These are phyloP conservation scores for Drosophila prosaltans DNA, from an alignment of 1,140 invertebrate species.

Conservation along the genomic window DNA sequence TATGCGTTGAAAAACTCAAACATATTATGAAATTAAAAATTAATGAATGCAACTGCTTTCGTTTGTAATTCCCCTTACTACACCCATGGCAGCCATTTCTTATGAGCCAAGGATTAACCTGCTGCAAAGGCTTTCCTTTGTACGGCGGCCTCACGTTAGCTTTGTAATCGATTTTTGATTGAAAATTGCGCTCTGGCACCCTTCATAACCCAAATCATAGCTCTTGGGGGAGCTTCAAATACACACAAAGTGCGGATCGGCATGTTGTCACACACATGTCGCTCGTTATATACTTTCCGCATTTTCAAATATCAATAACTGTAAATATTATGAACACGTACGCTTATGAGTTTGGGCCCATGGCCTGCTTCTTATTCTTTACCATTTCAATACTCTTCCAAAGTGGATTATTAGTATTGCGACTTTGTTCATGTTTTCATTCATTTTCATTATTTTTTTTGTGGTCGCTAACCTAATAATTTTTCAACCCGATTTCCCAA, in stretches of 20 bases:
- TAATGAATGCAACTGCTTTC: no score
- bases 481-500: no score
- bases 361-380: slow-evolving; percentile 41
- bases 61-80: neutral
- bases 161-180: slow-evolving; percentile 83
- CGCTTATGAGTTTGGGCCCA: slow-evolving; percentile 71
- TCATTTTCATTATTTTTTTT: no score
- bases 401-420: neutral
- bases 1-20: no score
- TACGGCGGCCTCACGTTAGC: slow-evolving; percentile 34
- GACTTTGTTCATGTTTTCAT: no score
- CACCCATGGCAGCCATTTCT: neutral
- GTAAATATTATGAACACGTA: slow-evolving; percentile 83
- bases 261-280: slow-evolving; percentile 82
- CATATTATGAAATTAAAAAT: no score
- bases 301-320: slow-evolving; percentile 83
- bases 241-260: slow-evolving; percentile 26
- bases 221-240: neutral
- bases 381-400: slow-evolving; percentile 39
- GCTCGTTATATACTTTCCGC: slow-evolving; percentile 83
- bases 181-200: slow-evolving; percentile 69
- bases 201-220: slow-evolving; percentile 24
- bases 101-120: slow-evolving; percentile 65
- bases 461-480: no score
- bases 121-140: slow-evolving; percentile 33